Evolutionary conservation across 2,888 invertebrate species (phyloP), one percentile per base, ranked within the genome.

Genomic region (Ichneumoninae sp.): DNA sequence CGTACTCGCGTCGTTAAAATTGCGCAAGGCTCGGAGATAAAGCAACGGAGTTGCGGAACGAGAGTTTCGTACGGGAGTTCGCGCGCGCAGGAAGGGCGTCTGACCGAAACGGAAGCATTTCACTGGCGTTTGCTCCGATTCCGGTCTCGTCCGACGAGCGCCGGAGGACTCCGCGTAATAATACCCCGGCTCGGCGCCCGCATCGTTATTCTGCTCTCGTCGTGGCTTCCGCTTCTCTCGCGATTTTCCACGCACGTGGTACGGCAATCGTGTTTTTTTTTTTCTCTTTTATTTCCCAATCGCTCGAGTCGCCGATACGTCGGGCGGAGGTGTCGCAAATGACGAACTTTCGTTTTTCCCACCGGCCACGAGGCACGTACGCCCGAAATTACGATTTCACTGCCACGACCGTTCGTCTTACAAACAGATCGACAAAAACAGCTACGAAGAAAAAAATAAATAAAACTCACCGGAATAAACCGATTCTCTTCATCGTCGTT

Each of bases 401-500:
- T 57, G 22, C 57, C 22, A 57, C 57, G 22, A 13, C 13, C 13
- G 8, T 57, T 26, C 3, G 3, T 13, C 10, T 57, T 57, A 57
- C 13, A 22, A 57, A 57, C 1, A 22, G 13, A 57, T 57, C 10
- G 26, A 13, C 5, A 44, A 54, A 54, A 13, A 76, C 7, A 19
- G 0, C n/a, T 63, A n/a, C 13, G 44, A 73, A 26, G 6, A 57
- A 71, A n/a, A 54, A 36, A 19, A 19, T 16, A 30, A 70, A 54
- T 0, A 57, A 70, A 33, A 86, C 91, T 92, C 87, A 92, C 92
- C 90, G 88, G 47, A 89, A 65, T 80, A 89, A 87, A 71, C 87
- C 83, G 81, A 87, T 88, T 87, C 86, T 91, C 89, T 88, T 89
- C 92, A 92, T 92, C 85, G 88, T 91, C 87, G 87, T 81, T 82